These are phyloP conservation scores for Atrichornis clamosus DNA, from an alignment of 2,113 vertebrate species.

Conservation along the genomic window DNA sequence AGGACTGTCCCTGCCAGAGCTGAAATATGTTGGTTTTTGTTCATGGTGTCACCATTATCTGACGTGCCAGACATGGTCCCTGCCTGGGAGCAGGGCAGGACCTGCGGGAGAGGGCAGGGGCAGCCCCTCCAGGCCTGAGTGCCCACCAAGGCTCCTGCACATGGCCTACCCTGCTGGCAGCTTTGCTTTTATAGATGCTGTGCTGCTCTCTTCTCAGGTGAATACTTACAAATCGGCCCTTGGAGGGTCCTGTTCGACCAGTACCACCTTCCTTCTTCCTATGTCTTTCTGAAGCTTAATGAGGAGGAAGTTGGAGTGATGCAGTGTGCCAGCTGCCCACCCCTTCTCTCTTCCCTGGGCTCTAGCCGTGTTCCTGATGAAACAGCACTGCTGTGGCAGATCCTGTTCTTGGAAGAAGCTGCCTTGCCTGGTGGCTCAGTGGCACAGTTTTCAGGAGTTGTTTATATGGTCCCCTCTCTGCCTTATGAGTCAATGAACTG, in stretches of 20 bases:
- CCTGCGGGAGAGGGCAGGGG: too few relatives aligned
- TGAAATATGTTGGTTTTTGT: neutral
- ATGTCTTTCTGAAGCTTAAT: fast-evolving
- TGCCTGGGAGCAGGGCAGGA: neutral
- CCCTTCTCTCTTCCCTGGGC: neutral
- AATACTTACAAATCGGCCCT: fast-evolving
- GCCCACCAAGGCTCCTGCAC: fast-evolving
- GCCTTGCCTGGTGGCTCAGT: neutral
- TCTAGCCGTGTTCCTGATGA: neutral
- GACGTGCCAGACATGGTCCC: fast-evolving
- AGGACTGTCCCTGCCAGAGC: fast-evolving
- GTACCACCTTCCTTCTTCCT: neutral
- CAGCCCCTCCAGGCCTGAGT: neutral
- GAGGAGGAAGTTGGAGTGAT: neutral
- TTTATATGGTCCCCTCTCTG: neutral
- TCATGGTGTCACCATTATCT: fast-evolving
- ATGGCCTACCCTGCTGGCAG: fast-evolving
- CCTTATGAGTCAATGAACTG: neutral
- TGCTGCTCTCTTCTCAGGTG: neutral
- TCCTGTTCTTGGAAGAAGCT: neutral
- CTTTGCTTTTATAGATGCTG: neutral
- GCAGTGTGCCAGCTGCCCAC: neutral
- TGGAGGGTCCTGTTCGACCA: too few relatives aligned
- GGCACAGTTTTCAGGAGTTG: neutral
- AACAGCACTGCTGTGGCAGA: neutral